Percentiles rank a stretch among this genome's conserved stretches.
These are phyloP conservation scores for Lemur catta DNA, from an alignment of 2,797 vertebrate species.

Conservation along the genomic window DNA sequence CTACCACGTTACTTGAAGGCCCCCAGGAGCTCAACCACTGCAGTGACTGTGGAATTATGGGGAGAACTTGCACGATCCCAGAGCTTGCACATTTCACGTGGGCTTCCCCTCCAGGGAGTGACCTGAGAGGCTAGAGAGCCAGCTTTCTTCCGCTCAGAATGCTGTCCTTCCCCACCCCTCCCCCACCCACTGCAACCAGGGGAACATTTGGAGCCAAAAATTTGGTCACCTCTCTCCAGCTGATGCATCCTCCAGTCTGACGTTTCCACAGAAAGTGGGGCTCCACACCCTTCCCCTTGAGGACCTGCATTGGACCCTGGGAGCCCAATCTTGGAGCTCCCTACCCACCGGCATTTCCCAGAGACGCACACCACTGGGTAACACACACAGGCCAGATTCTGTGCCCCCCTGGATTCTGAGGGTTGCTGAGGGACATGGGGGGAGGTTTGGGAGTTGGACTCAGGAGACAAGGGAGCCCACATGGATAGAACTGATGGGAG, in stretches of 20 bases:
- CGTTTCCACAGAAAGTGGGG: neutral
- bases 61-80: neutral
- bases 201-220: neutral
- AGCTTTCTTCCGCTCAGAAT: no score
- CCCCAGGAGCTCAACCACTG: neutral
- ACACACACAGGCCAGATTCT: neutral
- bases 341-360: neutral
- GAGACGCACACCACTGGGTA: neutral
- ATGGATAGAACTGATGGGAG: neutral
- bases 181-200: neutral
- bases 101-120: neutral
- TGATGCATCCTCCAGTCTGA: neutral
- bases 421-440: neutral
- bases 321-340: neutral
- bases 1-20: neutral
- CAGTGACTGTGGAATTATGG: neutral
- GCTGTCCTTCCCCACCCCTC: no score
- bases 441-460: neutral
- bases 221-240: neutral
- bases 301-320: neutral
- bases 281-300: neutral
- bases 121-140: no score
- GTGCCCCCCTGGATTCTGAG: neutral
- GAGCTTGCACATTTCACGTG: neutral
- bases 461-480: neutral